These are phyloP conservation scores for Lepidurus arcticus DNA, from an alignment of 1,140 invertebrate species.

Conservation along the genomic window DNA sequence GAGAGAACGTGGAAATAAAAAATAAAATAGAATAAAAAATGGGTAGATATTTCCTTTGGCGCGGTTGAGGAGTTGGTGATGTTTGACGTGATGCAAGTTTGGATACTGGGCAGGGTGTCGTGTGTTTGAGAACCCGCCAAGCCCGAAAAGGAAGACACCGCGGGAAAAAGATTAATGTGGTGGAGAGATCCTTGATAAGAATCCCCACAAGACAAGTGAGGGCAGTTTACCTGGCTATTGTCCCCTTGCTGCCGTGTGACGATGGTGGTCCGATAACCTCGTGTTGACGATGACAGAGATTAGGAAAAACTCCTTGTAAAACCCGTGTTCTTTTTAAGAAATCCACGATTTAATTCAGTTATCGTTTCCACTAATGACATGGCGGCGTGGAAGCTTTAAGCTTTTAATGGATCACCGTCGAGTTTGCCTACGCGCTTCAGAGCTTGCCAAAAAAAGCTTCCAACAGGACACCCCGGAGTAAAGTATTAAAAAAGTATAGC, in stretches of 20 bases:
- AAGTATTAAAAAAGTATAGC: not conserved
- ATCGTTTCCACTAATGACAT: not conserved
- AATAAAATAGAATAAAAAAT: too few relatives aligned
- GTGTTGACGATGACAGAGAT: not conserved
- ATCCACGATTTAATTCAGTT: not conserved
- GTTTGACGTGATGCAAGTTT: too few relatives aligned
- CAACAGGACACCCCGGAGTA: too few relatives aligned
- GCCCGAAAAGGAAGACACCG: too few relatives aligned
- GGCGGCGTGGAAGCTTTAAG: not conserved
- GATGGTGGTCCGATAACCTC: conserved; percentile 12
- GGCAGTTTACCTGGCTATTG: not conserved
- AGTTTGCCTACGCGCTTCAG: not conserved
- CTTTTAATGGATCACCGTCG: not conserved
- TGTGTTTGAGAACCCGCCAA: too few relatives aligned
- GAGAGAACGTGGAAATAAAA: too few relatives aligned
- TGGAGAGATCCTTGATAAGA: too few relatives aligned
- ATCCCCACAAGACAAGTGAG: too few relatives aligned
- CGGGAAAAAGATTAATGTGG: too few relatives aligned
- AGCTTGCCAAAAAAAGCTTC: not conserved
- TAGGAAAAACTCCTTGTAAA: not conserved
- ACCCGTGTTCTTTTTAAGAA: not conserved
- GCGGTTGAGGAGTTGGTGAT: too few relatives aligned
- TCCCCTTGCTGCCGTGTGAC: conserved; percentile 10
- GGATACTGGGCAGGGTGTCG: too few relatives aligned
- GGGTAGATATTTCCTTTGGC: too few relatives aligned